These are phyloP conservation scores for Buathra laborator DNA, from an alignment of 2,888 invertebrate genomes.

Conservation along the genomic window DNA sequence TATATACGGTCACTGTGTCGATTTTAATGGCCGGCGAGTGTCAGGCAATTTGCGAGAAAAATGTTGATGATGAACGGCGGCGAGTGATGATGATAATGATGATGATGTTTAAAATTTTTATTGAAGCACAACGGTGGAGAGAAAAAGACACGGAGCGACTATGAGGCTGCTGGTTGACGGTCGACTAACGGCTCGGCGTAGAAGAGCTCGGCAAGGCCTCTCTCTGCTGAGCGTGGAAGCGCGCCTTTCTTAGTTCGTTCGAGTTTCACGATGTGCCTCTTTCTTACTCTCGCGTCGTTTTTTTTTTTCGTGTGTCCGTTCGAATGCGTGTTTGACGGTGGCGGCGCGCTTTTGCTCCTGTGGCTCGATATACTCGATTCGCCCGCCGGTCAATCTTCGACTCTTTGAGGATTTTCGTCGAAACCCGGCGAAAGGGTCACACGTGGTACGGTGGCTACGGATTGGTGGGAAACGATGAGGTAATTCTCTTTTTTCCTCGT, in stretches of 20 bases:
- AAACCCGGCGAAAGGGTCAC: slow-evolving; percentile 53
- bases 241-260: slow-evolving; percentile 48
- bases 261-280: slow-evolving; percentile 38
- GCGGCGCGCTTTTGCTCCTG: slow-evolving; percentile 37
- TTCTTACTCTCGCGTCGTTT: slow-evolving; percentile 64
- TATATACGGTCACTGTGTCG: slow-evolving; percentile 13
- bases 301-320: no score
- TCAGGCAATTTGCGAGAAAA: not conserved
- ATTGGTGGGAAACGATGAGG: slow-evolving; percentile 24
- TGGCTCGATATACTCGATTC: slow-evolving; percentile 9
- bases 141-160: slow-evolving; percentile 61
- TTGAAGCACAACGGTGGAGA: slow-evolving; percentile 12
- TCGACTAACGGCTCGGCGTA: slow-evolving; percentile 67
- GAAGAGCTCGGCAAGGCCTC: slow-evolving; percentile 60
- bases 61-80: not conserved
- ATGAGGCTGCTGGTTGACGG: slow-evolving; percentile 68
- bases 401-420: slow-evolving; percentile 44
- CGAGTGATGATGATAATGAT: slow-evolving; percentile 3
- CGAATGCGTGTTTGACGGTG: slow-evolving; percentile 58
- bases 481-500: slow-evolving; percentile 5
- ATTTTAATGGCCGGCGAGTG: not conserved
- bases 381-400: slow-evolving; percentile 42
- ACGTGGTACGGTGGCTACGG: slow-evolving; percentile 31
- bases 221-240: slow-evolving; percentile 51
- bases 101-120: slow-evolving; percentile 7